phyloP scores from a whole-genome alignment of 1,140 invertebrate species.

The Pogonus chalceus region DNA sequence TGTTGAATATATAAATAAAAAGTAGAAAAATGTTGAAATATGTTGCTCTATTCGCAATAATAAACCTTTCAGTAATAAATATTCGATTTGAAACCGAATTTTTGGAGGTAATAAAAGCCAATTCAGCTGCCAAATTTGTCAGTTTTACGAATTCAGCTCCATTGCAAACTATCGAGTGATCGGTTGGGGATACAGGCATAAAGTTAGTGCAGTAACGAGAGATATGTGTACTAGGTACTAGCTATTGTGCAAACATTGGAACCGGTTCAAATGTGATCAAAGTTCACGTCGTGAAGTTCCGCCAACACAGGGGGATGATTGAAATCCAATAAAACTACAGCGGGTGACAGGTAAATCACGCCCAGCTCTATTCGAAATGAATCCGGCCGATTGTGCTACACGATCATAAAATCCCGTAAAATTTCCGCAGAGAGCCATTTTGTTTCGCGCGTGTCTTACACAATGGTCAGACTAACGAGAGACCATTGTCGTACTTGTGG shows the following conservation, averaged over 20 bases:
- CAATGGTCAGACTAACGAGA: conserved; percentile 1
- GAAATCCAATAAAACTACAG: neutral
- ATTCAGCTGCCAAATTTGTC: too few relatives aligned
- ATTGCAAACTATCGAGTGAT: too few relatives aligned
- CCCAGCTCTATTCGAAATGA: neutral
- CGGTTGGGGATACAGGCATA: too few relatives aligned
- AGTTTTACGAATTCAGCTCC: too few relatives aligned
- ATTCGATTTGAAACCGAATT: too few relatives aligned
- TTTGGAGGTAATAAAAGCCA: too few relatives aligned
- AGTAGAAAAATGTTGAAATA: too few relatives aligned
- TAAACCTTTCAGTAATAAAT: too few relatives aligned
- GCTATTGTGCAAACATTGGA: neutral
- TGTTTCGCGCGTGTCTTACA: neutral
- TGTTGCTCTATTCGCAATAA: too few relatives aligned
- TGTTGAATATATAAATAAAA: too few relatives aligned
- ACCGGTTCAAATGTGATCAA: neutral
- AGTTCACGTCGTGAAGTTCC: neutral
- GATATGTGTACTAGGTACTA: too few relatives aligned
- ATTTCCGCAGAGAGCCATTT: conserved; percentile 3
- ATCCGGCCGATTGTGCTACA: neutral
- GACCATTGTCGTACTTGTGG: neutral
- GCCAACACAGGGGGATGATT: neutral
- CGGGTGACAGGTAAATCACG: conserved; percentile 1
- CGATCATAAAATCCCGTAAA: neutral
- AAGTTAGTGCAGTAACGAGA: too few relatives aligned